Base-by-base conservation (phyloP, 1,140 invertebrate species). In the Penaeus indicus region DNA sequence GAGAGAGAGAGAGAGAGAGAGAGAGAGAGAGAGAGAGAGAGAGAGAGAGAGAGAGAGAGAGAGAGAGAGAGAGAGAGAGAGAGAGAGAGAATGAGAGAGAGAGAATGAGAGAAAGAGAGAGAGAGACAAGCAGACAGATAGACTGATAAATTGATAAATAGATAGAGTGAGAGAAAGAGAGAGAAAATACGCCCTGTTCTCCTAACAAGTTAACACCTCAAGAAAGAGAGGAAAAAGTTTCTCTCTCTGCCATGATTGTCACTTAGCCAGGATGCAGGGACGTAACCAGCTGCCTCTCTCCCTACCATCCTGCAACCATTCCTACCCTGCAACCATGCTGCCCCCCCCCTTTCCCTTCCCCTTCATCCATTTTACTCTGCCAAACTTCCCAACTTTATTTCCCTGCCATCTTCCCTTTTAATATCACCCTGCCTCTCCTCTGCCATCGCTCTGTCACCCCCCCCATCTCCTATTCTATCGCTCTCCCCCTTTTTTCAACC, bases 21-120 rank as follows among this genome's bases (percentile, higher is more conserved):
- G 75, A 78, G 75, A 78, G 75, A 78, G 75, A 78, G 38, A 78
- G 77, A 78, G 38, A 78, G 77, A 78, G 18, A 47, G 38, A 78
- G 18, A 42, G 77, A 78, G 77, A 78, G 77, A 78, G 77, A 78
- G 77, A 78, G 38, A 78, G 38, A 78, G 77, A 78, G 77, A 78
- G 38, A 42, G 38, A 42, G 38, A 42, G 38, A 42, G 38, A 42
- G 38, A 8, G 38, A 42, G 38, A 8, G 38, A 42, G 38, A 25
- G 69, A 72, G n/a, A 3, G 69, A 72, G 69, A 25, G 69, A 72
- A 25, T 32, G 69, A 72, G 69, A 77, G 8, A 47, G 27, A 38
- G 25, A 38, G 27, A 77, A 25, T 11, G 27, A 77, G 75, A 38
- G 32, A 78, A 42, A 78, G 75, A 78, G 75, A 78, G 42, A 78